phyloP scores from a whole-genome alignment of 2,888 invertebrate genomes.

The Calliphora vomitoria region DNA sequence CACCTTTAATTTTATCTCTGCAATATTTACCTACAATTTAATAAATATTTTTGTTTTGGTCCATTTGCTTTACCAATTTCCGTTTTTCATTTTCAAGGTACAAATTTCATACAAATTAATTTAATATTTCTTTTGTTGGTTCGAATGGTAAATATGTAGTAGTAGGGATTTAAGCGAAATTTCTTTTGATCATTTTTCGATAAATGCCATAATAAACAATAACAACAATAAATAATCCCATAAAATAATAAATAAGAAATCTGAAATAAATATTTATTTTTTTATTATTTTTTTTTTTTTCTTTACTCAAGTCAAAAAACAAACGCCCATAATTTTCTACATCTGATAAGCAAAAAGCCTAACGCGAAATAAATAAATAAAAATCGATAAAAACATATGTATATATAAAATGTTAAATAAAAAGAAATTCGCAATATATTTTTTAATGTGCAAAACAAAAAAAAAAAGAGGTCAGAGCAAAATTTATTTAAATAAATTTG shows the following conservation, averaged over 20 bases:
- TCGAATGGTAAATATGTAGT: slow-evolving; percentile 16
- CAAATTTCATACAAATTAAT: slow-evolving; percentile 13
- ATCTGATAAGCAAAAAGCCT: slow-evolving; percentile 28
- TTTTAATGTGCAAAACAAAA: slow-evolving; percentile 20
- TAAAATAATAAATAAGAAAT: slow-evolving; percentile 26
- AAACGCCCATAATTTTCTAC: slow-evolving; percentile 38
- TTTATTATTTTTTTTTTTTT: slow-evolving; percentile 27
- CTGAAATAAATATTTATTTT: slow-evolving; percentile 39
- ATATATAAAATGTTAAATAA: neutral
- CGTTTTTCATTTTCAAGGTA: neutral
- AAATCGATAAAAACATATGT: slow-evolving; percentile 17
- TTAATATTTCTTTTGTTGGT: neutral
- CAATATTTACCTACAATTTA: neutral
- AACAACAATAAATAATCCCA: slow-evolving; percentile 39
- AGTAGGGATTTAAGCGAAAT: slow-evolving; percentile 17
- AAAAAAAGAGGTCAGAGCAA: slow-evolving; percentile 42
- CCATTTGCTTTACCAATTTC: neutral
- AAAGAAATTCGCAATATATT: slow-evolving; percentile 16
- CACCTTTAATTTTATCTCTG: neutral
- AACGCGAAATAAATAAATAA: slow-evolving; percentile 33
- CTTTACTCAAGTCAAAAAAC: neutral
- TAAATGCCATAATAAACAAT: slow-evolving; percentile 41
- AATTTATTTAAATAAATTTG: slow-evolving; percentile 27
- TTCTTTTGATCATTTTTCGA: slow-evolving; percentile 59
- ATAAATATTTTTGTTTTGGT: neutral